phyloP scores from a whole-genome alignment of 2,113 vertebrate genomes.

The Vulpes vulpes region DNA sequence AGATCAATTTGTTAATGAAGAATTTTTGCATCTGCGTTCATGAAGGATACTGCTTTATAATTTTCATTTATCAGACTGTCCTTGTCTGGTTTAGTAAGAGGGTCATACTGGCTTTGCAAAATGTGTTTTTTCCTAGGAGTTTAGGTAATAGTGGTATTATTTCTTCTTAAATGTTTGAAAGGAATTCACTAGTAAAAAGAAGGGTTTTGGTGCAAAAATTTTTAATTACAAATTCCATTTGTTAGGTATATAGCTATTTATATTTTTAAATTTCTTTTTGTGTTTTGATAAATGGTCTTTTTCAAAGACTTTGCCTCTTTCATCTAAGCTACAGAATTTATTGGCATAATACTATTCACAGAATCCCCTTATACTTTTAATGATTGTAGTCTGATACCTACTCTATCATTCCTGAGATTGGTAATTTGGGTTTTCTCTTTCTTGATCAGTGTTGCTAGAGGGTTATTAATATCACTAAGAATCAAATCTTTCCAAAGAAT shows the following conservation, averaged over 20 bases:
- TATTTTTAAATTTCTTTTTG: background rate
- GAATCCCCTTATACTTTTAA: background rate
- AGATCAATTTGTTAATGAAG: background rate
- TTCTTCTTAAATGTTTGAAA: background rate
- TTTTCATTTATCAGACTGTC: background rate
- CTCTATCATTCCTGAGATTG: background rate
- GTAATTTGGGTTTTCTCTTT: background rate
- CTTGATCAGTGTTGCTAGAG: background rate
- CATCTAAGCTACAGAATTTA: background rate
- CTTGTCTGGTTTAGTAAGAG: background rate
- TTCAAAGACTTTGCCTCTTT: conserved; percentile 23
- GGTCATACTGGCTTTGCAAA: background rate
- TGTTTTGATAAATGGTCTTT: background rate
- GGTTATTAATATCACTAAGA: background rate
- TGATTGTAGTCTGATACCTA: background rate
- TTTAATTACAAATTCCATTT: background rate
- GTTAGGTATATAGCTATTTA: background rate
- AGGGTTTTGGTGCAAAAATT: background rate
- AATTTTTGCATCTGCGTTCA: background rate
- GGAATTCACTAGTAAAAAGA: background rate
- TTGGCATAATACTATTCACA: background rate
- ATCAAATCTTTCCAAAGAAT: background rate
- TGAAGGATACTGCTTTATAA: background rate
- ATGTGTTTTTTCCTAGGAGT: background rate
- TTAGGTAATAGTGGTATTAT: background rate